Conservation (phyloP, 2,888 invertebrate genomes). For the Strigamia transsilvanica region DNA sequence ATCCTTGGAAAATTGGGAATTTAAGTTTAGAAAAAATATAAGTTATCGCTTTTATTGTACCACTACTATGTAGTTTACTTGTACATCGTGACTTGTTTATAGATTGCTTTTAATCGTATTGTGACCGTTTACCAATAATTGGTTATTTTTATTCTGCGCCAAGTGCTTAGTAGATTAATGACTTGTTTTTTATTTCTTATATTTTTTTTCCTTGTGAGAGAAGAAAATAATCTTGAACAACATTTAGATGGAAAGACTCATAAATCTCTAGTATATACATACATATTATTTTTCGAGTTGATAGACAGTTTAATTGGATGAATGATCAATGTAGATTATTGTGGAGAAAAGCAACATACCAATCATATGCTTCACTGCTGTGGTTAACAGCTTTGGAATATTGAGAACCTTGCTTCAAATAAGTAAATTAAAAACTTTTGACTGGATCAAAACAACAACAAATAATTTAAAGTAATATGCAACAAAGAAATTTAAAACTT, state of each 20-base stretch:
- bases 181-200: not conserved
- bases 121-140: not conserved
- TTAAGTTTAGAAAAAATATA: too few species aligned
- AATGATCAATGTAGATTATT: not conserved
- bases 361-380: slow-evolving; percentile 14
- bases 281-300: not conserved
- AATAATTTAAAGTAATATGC: too few species aligned
- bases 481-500: too few species aligned
- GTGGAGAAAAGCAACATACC: not conserved
- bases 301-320: not conserved
- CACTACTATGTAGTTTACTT: not conserved
- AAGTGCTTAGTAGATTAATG: not conserved
- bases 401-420: not conserved
- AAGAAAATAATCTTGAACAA: not conserved
- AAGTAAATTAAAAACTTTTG: too few species aligned
- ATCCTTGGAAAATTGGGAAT: too few species aligned
- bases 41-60: too few species aligned
- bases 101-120: too few species aligned
- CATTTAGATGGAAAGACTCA: too few species aligned
- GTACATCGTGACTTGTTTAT: not conserved
- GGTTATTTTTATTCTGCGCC: slow-evolving; percentile 4
- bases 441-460: too few species aligned
- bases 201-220: not conserved
- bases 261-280: not conserved
- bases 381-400: not conserved